These are phyloP conservation scores for Caenorhabditis angaria DNA, from an alignment of 2,888 invertebrate genomes.

Conservation along the genomic window DNA sequence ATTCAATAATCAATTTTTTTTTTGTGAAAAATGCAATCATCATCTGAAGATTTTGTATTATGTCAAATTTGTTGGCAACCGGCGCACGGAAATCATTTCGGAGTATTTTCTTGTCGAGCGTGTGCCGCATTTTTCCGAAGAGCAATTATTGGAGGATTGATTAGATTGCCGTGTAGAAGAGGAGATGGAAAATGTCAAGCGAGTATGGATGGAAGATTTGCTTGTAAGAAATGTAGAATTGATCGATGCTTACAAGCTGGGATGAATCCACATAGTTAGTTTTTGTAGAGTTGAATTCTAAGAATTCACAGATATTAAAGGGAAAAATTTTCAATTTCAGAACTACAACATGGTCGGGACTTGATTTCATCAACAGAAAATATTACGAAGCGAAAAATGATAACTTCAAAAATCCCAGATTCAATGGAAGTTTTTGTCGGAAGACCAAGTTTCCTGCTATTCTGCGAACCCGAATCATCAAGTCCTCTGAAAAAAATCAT, in stretches of 20 bases:
- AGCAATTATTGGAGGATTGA: background rate
- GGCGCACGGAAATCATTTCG: conserved; percentile 1
- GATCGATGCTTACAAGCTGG: conserved; percentile 4
- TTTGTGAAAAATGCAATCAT: too few species aligned
- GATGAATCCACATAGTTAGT: conserved; percentile 14
- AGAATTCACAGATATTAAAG: background rate
- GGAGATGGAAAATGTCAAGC: background rate
- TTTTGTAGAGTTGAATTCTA: background rate
- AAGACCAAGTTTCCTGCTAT: background rate
- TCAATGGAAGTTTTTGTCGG: background rate
- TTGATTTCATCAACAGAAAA: background rate
- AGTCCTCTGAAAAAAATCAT: background rate
- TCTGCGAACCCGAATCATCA: background rate
- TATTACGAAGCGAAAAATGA: background rate
- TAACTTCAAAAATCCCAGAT: background rate
- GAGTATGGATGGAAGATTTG: conserved; percentile 1
- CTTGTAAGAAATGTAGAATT: conserved; percentile 12
- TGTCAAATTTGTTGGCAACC: conserved; percentile 1
- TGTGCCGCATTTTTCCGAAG: conserved; percentile 2
- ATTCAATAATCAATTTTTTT: too few species aligned
- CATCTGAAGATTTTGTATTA: background rate
- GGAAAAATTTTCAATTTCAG: background rate
- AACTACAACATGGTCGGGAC: conserved; percentile 8
- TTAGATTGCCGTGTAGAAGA: background rate
- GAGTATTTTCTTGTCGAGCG: background rate